Evolutionary conservation across 2,888 invertebrate genomes (phyloP), one percentile per base, ranked within the genome.

Genomic region (Petrophora chlorosata): DNA sequence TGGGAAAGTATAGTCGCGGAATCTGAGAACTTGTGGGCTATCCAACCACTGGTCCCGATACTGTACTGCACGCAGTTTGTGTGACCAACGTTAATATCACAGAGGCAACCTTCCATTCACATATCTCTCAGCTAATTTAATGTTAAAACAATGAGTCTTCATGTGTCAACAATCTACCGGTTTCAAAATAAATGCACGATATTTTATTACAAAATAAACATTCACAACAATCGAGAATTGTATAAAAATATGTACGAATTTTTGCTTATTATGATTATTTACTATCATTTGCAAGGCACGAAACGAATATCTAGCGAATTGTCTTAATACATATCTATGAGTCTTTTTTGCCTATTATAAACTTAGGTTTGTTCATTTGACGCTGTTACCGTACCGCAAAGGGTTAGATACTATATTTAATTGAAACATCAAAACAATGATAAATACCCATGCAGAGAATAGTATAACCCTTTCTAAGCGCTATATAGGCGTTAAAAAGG

Each of bases 51-150:
- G 28, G 17, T 28, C 39, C 33, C 7, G 38, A 60, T 51, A 44
- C 45, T 35, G 45, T 32, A 30, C 25, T 14, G 16, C 36, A 16
- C 32, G 4, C 26, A 40, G 17, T n/a, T n/a, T 25, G 33, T 2
- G 17, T 40, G 29, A 39, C 56, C 33, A 33, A 42, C 5, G 17
- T 34, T 39, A 75, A 75, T 83, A 83, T 83, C 82, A 83, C 83
- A 82, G 76, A 67, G 65, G 70, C 65, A 76, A 69, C 78, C 74
- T 55, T 58, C 60, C 63, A 60, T n/a, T 38, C 29, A 29, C 13
- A 38, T 35, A 5, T 5, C 19, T 19, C 19, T 14, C n/a, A n/a
- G n/a, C n/a, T n/a, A n/a, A n/a, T n/a, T n/a, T n/a, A n/a, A n/a
- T n/a, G n/a, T n/a, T n/a, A n/a, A n/a, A n/a, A n/a, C n/a, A n/a